Evolutionary conservation across 1,140 invertebrate species (phyloP).

Genomic region (Augochlora pura): DNA sequence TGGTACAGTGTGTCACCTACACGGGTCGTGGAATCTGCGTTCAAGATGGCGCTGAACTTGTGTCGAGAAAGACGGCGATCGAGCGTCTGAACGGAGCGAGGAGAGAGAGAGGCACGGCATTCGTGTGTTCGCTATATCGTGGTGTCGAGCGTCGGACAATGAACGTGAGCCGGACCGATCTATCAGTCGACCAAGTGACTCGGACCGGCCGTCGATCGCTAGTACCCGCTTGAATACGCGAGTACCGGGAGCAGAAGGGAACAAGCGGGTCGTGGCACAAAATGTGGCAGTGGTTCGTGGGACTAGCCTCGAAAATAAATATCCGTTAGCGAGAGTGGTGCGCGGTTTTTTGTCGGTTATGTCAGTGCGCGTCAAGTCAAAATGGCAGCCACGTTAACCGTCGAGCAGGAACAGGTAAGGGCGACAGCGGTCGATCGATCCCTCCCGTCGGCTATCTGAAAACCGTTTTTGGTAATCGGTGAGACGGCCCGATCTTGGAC

Average conservation of each 20-base stretch:
- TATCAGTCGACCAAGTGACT: constrained; percentile 8
- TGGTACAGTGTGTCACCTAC: constrained; percentile 34
- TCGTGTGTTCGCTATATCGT: constrained; percentile 29
- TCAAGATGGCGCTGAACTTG: constrained; percentile 56
- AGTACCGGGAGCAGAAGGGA: not conserved
- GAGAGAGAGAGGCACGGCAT: constrained; percentile 12
- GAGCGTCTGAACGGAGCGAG: constrained; percentile 41
- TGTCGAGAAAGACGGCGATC: constrained; percentile 42
- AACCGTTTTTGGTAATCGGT: not conserved
- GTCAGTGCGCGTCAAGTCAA: constrained; percentile 68
- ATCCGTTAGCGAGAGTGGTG: constrained; percentile 33
- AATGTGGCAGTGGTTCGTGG: constrained; percentile 30
- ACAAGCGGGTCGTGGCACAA: not conserved
- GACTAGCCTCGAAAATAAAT: constrained; percentile 20
- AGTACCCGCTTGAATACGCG: not conserved
- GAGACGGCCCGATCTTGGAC: constrained; percentile 29
- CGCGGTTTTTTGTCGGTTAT: constrained; percentile 38
- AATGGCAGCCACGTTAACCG: constrained; percentile 85
- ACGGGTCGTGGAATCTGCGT: constrained; percentile 6
- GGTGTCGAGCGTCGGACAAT: constrained; percentile 44
- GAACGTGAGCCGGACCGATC: constrained; percentile 42
- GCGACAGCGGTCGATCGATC: constrained; percentile 52
- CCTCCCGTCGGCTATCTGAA: no score
- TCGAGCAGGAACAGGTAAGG: constrained; percentile 86
- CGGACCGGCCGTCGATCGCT: not conserved